Percentiles rank a stretch among this genome's conserved stretches.
Conservation (phyloP, 64 coral and sea anemone species). For the Montipora capricornis region DNA sequence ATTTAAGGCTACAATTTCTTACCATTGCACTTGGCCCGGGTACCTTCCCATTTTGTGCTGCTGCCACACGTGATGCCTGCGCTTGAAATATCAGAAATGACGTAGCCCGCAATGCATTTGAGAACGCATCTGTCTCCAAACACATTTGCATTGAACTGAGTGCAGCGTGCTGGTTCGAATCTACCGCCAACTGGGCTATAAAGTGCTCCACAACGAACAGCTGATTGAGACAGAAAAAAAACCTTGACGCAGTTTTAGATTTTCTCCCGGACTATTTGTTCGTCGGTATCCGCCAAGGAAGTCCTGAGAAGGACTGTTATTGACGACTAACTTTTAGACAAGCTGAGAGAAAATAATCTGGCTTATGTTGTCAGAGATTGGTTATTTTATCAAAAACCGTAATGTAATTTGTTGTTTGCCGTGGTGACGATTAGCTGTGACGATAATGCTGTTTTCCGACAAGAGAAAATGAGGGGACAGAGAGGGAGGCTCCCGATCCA, state of each 20-base stretch:
- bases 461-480: no score
- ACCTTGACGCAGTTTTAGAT: neutral
- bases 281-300: no score
- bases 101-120: conserved; percentile 59
- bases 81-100: neutral
- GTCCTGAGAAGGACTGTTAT: no score
- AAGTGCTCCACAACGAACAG: conserved; percentile 30
- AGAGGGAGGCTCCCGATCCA: no score
- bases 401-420: no score
- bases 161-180: conserved; percentile 65
- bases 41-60: conserved; percentile 13
- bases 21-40: conserved; percentile 32
- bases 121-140: conserved; percentile 58
- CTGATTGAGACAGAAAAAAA: conserved; percentile 3
- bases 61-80: conserved; percentile 21
- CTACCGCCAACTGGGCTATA: neutral
- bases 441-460: no score
- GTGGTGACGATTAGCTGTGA: no score
- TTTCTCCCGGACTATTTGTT: no score
- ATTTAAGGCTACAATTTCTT: neutral
- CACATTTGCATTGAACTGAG: conserved; percentile 33
- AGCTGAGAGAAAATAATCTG: no score
- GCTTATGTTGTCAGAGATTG: no score
- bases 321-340: no score
- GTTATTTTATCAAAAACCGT: no score